Evolutionary conservation across 2,888 invertebrate genomes (phyloP), one percentile per base, ranked within the genome.

Genomic region (Sarcophaga subvicina): DNA sequence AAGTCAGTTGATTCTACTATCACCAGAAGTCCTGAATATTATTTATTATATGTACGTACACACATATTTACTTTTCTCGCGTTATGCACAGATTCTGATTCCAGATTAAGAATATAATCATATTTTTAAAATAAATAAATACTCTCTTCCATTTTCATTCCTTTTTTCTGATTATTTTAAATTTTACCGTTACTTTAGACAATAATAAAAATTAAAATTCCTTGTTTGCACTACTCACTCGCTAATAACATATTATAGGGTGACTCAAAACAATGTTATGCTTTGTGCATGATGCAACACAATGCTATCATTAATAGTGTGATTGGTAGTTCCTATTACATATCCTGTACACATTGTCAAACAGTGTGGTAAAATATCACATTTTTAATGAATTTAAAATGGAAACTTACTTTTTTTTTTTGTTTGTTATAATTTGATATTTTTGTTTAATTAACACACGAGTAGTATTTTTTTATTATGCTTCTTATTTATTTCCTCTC

Each of bases 261-360:
- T 22, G 20, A 22, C 20, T 60, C 11, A 25, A 37, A 3, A 64
- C 71, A 71, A 59, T 22, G 17, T 60, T 77, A 64, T 76, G 69
- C 37, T 14, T 60, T 77, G 37, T 76, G 69, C 54, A 76, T 81
- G 63, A 76, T 81, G 81, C 76, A 76, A 81, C 72, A 75, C 6
- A 45, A 49, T 37, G 17, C 62, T 22, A 12, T 69, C 22, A 66
- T 59, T 80, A 49, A n/a, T 54, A 5, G 17, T 54, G 5, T 4
- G 2, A 3, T 4, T 37, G 63, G 22, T 10, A 59, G 45, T 5
- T 22, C 17, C 20, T 67, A 73, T 62, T 67, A 45, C 67, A 69
- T 3, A 69, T 14, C n/a, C 27, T 20, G 54, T 72, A 64, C 72
- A 22, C 62, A 20, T 10, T 62, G 17, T 20, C 59, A 59, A 59